Percentiles rank a stretch among this genome's conserved stretches.
phyloP scores from a whole-genome alignment of 2,797 vertebrate genomes.

The Anisognathus igniventris region DNA sequence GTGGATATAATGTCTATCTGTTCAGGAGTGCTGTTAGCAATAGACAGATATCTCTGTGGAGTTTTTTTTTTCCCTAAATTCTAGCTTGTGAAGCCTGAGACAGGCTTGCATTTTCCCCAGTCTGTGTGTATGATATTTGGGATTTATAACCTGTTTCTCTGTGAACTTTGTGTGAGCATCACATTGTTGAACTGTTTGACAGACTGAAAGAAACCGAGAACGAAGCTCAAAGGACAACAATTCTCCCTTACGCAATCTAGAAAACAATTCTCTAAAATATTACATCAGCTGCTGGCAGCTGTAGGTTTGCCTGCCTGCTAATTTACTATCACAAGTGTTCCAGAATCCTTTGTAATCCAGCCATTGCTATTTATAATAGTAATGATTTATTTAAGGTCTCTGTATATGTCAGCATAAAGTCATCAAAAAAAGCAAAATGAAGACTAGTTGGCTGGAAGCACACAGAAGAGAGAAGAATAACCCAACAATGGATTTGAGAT shows the following conservation, averaged over 20 bases:
- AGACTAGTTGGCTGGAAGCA: neutral
- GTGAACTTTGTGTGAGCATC: neutral
- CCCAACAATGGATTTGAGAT: neutral
- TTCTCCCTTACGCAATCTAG: conserved; percentile 21
- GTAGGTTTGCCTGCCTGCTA: conserved; percentile 33
- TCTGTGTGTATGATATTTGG: neutral
- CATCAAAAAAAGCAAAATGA: conserved; percentile 26
- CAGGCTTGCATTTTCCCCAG: neutral
- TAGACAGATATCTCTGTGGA: neutral
- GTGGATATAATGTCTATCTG: neutral
- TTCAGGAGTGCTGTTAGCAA: neutral
- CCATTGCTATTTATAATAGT: conserved; percentile 39
- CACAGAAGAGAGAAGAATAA: neutral
- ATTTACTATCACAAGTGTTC: conserved; percentile 45
- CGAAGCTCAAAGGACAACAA: neutral
- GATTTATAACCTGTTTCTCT: neutral
- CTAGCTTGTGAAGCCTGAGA: neutral
- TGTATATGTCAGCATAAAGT: conserved; percentile 18
- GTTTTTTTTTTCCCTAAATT: neutral
- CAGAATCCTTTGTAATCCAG: conserved; percentile 52
- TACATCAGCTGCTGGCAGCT: conserved; percentile 58
- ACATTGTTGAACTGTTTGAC: conserved; percentile 25
- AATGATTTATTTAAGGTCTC: conserved; percentile 54
- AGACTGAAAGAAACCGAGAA: neutral
- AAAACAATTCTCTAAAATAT: conserved; percentile 57